These are phyloP conservation scores for Cisticola juncidis DNA, from an alignment of 2,113 vertebrate genomes.

Conservation along the genomic window DNA sequence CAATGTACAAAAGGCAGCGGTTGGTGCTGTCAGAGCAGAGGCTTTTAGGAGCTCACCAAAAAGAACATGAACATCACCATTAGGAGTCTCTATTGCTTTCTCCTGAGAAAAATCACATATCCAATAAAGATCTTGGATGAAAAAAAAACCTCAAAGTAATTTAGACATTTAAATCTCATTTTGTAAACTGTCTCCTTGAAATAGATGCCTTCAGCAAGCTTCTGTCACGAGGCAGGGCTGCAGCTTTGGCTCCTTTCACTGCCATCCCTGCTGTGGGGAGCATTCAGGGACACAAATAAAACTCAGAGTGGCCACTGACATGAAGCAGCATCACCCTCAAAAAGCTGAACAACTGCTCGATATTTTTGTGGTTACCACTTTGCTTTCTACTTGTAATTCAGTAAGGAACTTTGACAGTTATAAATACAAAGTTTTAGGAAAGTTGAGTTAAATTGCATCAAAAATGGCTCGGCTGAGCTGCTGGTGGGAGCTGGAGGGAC, in stretches of 20 bases:
- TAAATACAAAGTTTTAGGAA: not conserved
- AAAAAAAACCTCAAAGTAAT: not conserved
- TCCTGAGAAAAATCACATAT: not conserved
- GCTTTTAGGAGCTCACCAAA: not conserved
- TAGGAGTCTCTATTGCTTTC: not conserved
- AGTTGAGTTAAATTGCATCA: not conserved
- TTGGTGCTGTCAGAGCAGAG: not conserved
- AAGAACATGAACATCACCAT: fast-evolving
- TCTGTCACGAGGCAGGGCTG: not conserved
- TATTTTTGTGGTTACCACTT: not conserved
- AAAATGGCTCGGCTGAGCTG: not conserved
- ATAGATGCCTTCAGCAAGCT: not conserved
- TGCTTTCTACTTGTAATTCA: not conserved
- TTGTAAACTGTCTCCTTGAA: not conserved
- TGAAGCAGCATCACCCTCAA: not conserved
- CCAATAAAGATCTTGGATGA: not conserved
- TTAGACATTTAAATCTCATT: not conserved
- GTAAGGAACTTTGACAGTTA: not conserved
- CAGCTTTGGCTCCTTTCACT: not conserved
- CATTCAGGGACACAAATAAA: not conserved
- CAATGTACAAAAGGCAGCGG: not conserved
- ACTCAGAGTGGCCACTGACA: not conserved
- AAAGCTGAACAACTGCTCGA: not conserved
- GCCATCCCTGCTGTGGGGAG: not conserved
- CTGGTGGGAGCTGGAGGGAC: not conserved